Percentiles rank a stretch among this genome's conserved stretches.
Conservation (phyloP, 2,113 vertebrate species). For the Butorides virescens region DNA sequence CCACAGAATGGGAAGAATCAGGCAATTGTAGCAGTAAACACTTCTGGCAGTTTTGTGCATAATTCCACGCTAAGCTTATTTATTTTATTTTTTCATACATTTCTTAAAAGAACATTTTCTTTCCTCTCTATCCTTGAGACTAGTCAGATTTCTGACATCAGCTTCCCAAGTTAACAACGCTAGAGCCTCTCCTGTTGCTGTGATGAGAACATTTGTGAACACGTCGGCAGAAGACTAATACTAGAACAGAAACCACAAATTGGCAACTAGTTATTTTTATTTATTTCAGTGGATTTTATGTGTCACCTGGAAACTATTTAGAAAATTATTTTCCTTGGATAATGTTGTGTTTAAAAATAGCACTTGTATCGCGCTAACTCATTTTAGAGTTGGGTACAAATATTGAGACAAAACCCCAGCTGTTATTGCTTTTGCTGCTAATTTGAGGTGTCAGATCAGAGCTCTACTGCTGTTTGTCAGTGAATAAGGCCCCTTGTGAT, state of each 20-base stretch:
- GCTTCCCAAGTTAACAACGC: background rate
- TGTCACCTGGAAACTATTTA: slow-evolving; percentile 76
- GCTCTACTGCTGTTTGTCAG: slow-evolving; percentile 52
- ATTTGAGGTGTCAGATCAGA: slow-evolving; percentile 73
- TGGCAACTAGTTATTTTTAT: slow-evolving; percentile 65
- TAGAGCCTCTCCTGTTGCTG: background rate
- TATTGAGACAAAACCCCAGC: slow-evolving; percentile 78
- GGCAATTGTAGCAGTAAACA: background rate
- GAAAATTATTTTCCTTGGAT: slow-evolving; percentile 60
- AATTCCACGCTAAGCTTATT: background rate
- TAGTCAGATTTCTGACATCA: background rate
- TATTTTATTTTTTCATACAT: background rate
- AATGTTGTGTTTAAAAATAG: slow-evolving; percentile 74
- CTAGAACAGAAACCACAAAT: slow-evolving; percentile 29
- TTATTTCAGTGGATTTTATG: slow-evolving; percentile 62
- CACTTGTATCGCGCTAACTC: slow-evolving; percentile 52
- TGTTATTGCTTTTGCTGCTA: slow-evolving; percentile 75
- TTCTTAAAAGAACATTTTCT: background rate
- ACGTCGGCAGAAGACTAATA: background rate
- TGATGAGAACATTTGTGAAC: background rate
- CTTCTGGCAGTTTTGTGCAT: background rate
- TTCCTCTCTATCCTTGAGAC: background rate
- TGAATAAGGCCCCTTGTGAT: slow-evolving; percentile 70
- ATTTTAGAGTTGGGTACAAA: slow-evolving; percentile 72
- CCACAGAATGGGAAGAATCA: background rate